These are phyloP conservation scores for Etheostoma spectabile DNA, from an alignment of 2,113 vertebrate species.

Conservation along the genomic window DNA sequence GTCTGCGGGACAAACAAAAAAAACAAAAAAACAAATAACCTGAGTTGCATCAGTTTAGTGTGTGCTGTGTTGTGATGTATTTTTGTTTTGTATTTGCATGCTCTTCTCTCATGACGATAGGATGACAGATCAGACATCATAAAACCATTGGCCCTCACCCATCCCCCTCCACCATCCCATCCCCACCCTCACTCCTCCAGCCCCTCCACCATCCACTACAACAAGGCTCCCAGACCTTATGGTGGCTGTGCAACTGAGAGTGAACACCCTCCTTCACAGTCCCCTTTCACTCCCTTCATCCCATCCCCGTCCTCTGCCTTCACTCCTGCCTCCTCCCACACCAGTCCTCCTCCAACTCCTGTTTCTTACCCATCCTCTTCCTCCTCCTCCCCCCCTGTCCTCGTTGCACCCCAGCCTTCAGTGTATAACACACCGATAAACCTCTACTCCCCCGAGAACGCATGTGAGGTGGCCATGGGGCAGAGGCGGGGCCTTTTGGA, in stretches of 20 bases:
- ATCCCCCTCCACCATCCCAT: slow-evolving; percentile 79
- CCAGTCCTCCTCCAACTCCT: slow-evolving; percentile 58
- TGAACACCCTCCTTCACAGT: slow-evolving; percentile 67
- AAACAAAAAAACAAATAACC: not conserved
- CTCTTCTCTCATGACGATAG: slow-evolving; percentile 86
- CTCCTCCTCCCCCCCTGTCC: slow-evolving; percentile 79
- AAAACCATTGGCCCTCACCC: slow-evolving; percentile 92
- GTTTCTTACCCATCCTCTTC: slow-evolving; percentile 79
- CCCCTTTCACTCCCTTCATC: slow-evolving; percentile 88
- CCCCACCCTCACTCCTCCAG: slow-evolving; percentile 80
- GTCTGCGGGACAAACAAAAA: not conserved
- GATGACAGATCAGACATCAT: slow-evolving; percentile 90
- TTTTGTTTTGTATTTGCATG: slow-evolving; percentile 81
- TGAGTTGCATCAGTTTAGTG: slow-evolving; percentile 76
- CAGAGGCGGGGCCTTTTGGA: slow-evolving; percentile 91
- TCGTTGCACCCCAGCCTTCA: slow-evolving; percentile 89
- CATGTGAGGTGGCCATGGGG: slow-evolving; percentile 91
- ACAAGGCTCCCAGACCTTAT: slow-evolving; percentile 89
- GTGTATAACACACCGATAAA: slow-evolving; percentile 86
- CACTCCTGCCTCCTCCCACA: slow-evolving; percentile 64
- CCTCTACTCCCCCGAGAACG: slow-evolving; percentile 85
- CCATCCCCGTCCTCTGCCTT: slow-evolving; percentile 93
- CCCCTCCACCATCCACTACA: slow-evolving; percentile 81
- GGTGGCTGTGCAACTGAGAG: slow-evolving; percentile 68
- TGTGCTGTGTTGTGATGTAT: slow-evolving; percentile 82